These are phyloP conservation scores for Caenorhabditis sp. DNA, from an alignment of 2,888 invertebrate genomes.

Conservation along the genomic window DNA sequence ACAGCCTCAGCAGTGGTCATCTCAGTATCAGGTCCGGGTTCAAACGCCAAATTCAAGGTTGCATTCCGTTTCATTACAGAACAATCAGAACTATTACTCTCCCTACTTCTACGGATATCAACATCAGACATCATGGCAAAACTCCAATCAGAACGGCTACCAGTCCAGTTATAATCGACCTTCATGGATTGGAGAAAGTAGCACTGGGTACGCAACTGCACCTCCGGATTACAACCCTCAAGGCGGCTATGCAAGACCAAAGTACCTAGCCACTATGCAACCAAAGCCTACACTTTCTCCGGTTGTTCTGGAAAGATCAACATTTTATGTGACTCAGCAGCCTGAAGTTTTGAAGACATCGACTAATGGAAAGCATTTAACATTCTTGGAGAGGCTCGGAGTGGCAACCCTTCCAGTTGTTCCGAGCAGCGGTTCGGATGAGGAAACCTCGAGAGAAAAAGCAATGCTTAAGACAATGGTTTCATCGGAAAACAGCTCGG, in stretches of 20 bases:
- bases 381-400: conserved; percentile 52
- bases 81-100: conserved; percentile 51
- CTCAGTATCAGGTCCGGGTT: conserved; percentile 41
- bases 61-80: conserved; percentile 31
- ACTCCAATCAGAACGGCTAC: conserved; percentile 28
- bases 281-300: conserved; percentile 50
- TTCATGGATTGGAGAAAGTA: conserved; percentile 30
- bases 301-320: conserved; percentile 53
- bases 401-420: conserved; percentile 36
- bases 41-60: not conserved
- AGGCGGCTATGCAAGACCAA: conserved; percentile 52
- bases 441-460: not conserved
- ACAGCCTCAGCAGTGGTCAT: conserved; percentile 49
- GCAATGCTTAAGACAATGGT: conserved; percentile 7
- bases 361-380: conserved; percentile 30
- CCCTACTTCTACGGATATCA: conserved; percentile 43
- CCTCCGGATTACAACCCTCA: conserved; percentile 42
- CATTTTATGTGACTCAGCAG: conserved; percentile 44
- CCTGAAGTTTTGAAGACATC: conserved; percentile 2
- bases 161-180: conserved; percentile 38
- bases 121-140: conserved; percentile 42
- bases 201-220: conserved; percentile 44
- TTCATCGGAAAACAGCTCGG: conserved; percentile 6
- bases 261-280: conserved; percentile 52
- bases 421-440: not conserved